Conservation (phyloP, 2,888 invertebrate species). For the Tenthredo amoena region DNA sequence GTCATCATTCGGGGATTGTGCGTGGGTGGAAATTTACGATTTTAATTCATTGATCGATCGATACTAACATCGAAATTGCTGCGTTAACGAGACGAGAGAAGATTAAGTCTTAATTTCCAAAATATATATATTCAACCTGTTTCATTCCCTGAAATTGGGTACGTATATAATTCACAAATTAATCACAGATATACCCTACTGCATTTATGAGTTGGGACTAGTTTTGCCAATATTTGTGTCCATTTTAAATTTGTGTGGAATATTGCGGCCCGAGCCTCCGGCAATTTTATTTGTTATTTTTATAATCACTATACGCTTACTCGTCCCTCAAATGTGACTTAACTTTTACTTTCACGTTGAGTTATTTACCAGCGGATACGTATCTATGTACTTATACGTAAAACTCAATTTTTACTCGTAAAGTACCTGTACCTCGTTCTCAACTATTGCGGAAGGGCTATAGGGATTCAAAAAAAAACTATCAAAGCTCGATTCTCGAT, state of each 20-base stretch:
- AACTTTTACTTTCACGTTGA: slow-evolving; percentile 43
- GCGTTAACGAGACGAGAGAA: not conserved
- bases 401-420: not conserved
- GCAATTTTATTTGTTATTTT: slow-evolving; percentile 15
- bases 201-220: not conserved
- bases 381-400: not conserved
- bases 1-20: not conserved
- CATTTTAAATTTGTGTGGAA: slow-evolving; percentile 39
- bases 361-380: not conserved
- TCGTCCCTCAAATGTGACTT: slow-evolving; percentile 44
- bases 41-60: not conserved
- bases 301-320: slow-evolving; percentile 23
- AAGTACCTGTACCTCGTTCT: not conserved
- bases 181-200: not conserved
- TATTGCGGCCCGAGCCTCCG: not conserved
- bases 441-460: not conserved
- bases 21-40: not conserved
- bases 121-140: not conserved
- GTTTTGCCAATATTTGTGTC: slow-evolving; percentile 25
- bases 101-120: not conserved
- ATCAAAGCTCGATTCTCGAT: not conserved
- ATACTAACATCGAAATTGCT: not conserved
- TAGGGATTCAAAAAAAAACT: not conserved
- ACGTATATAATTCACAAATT: not conserved
- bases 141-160: slow-evolving; percentile 25